These are phyloP conservation scores for Vimba vimba DNA, from an alignment of 2,113 vertebrate genomes.

Conservation along the genomic window DNA sequence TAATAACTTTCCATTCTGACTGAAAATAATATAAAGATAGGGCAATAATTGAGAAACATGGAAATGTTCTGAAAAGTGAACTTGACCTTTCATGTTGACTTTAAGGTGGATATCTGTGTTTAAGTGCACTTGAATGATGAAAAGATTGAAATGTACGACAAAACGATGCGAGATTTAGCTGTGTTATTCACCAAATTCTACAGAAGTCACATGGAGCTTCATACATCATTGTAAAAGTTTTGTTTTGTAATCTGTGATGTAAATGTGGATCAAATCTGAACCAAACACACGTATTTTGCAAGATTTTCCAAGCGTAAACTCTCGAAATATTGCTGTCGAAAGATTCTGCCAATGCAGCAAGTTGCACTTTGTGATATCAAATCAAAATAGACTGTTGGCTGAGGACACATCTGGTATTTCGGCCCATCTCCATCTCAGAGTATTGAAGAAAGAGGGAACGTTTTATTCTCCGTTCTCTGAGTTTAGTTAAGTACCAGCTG, in stretches of 20 bases:
- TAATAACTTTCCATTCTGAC: background rate
- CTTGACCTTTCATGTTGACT: background rate
- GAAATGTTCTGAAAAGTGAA: background rate
- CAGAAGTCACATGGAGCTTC: background rate
- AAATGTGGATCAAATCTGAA: background rate
- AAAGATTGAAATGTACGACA: background rate
- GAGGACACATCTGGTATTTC: constrained; percentile 32
- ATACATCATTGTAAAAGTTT: background rate
- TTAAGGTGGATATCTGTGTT: background rate
- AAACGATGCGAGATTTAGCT: no score
- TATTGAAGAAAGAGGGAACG: background rate
- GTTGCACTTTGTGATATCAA: background rate
- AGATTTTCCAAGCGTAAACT: background rate
- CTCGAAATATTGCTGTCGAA: background rate
- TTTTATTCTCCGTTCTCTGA: constrained; percentile 21
- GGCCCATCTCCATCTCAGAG: background rate
- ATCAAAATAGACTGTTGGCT: background rate
- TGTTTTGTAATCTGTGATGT: background rate
- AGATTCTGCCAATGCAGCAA: background rate
- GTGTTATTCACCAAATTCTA: no score
- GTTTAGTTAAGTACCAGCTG: constrained; percentile 42
- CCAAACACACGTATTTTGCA: background rate
- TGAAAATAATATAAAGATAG: background rate
- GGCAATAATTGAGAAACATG: background rate
- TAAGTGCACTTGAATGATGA: background rate